Evolutionary conservation across 2,797 vertebrate genomes (phyloP).

Genomic region (Sylvia borin): DNA sequence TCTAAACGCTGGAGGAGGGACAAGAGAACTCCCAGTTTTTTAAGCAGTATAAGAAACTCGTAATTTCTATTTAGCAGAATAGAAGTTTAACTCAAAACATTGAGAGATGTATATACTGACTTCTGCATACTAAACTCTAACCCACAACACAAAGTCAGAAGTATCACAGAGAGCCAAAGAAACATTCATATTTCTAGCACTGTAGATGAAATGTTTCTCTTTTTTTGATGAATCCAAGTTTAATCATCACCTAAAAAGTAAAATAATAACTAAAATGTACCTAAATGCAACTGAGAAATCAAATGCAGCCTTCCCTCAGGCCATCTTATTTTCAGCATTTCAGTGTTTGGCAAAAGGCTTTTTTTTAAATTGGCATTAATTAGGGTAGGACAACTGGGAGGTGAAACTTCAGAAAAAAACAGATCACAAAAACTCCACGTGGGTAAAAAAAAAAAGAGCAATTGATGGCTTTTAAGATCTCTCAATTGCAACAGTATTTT

Average conservation of each 20-base stretch:
- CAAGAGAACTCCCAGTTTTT: neutral
- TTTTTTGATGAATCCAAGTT: neutral
- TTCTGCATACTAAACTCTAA: neutral
- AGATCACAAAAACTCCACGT: slow-evolving; percentile 14
- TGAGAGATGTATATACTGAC: neutral
- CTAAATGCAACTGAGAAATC: neutral
- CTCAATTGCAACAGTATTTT: slow-evolving; percentile 43
- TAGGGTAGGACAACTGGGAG: neutral
- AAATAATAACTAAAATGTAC: neutral
- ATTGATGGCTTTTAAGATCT: neutral
- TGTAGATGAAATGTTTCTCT: neutral
- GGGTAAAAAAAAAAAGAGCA: slow-evolving; percentile 17
- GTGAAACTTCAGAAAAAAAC: neutral
- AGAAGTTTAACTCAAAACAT: neutral
- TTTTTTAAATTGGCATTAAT: neutral
- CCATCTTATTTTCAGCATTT: neutral
- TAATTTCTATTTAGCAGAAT: neutral
- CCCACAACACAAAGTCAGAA: neutral
- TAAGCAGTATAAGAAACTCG: neutral
- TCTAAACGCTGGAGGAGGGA: neutral
- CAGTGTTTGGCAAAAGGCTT: neutral
- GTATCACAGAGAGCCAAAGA: neutral
- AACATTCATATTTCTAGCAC: neutral
- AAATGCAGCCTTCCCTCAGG: neutral
- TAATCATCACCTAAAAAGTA: neutral